Base-by-base conservation (phyloP, 1,140 invertebrate genomes). In the Centruroides vittatus region DNA sequence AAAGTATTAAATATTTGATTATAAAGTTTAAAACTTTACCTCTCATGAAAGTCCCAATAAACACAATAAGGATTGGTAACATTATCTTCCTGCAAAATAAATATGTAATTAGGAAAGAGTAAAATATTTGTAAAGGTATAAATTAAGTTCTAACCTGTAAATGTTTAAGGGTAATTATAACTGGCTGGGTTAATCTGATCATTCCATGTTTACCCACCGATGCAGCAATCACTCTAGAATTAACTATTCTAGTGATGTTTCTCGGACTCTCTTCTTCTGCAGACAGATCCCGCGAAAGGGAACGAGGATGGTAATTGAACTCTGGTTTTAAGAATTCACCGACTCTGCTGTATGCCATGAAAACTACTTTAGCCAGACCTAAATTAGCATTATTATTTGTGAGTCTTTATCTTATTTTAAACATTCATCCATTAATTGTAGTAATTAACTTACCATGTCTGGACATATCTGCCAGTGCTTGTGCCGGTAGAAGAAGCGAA, bases 1-100 rank as follows among this genome's bases (percentile, higher is more conserved):
- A 23, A 23, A 23, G 23, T 23, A 23, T 23, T 23, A 23, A 23
- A 23, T 23, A 23, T 23, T 23, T 23, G 23, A 23, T 23, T 23
- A 23, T 23, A 23, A 23, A 23, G 23, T 23, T 23, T 23, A 23
- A 23, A 36, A 53, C 5, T 12, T 1, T 56, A 56, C 64, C 82
- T 86, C 68, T 83, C 81, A 36, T 85, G 75, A 69, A 91, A 93
- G 75, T 96, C 89, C 92, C 92, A 96, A 76, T 90, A 96, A 0
- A 93, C 91, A 73, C 93, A 97, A 8, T 83, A 82, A 4, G 91
- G 89, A 76, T 93, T 92, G 41, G 86, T 89, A 11, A 93, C 87
- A 73, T 94, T 94, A 67, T 92, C 87, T 51, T 62, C 64, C 61
- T 65, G 23, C 10, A 63, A 11, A 46, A 56, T 41, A 41, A 52